These are phyloP conservation scores for Neogobius melanostomus DNA, from an alignment of 2,113 vertebrate species.

Conservation along the genomic window DNA sequence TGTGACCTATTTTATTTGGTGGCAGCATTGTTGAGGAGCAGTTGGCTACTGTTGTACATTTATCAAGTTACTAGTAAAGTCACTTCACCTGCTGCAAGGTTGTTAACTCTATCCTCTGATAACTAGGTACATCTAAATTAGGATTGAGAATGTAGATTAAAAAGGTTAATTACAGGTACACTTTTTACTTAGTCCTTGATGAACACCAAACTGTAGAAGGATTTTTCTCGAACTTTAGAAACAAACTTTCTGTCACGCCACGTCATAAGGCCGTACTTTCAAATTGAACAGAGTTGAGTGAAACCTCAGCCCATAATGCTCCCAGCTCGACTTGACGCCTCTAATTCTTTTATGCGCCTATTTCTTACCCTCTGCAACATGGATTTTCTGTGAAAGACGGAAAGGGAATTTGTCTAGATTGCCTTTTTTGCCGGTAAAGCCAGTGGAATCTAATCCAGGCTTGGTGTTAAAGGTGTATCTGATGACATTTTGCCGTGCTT, in stretches of 20 bases:
- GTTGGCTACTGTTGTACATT: no score
- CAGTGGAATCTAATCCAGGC: constrained; percentile 4
- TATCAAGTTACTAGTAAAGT: no score
- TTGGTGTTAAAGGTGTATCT: constrained; percentile 6
- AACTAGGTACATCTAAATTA: neutral
- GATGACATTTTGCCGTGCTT: constrained; percentile 6
- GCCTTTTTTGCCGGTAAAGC: neutral
- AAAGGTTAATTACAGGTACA: neutral
- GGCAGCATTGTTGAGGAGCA: no score
- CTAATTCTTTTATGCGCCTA: neutral
- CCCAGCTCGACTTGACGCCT: neutral
- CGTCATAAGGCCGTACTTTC: neutral
- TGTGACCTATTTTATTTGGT: no score
- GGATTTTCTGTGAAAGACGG: neutral
- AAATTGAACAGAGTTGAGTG: neutral
- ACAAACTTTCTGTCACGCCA: neutral
- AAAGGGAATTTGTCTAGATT: neutral
- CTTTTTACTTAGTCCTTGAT: neutral
- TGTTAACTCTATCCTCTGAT: neutral
- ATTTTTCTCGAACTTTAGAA: no score
- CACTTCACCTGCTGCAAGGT: no score
- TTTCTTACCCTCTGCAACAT: neutral
- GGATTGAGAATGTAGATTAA: no score
- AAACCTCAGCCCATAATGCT: neutral
- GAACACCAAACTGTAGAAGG: no score